These are phyloP conservation scores for Rhyacophila brunnea DNA, from an alignment of 1,140 invertebrate genomes.

Conservation along the genomic window DNA sequence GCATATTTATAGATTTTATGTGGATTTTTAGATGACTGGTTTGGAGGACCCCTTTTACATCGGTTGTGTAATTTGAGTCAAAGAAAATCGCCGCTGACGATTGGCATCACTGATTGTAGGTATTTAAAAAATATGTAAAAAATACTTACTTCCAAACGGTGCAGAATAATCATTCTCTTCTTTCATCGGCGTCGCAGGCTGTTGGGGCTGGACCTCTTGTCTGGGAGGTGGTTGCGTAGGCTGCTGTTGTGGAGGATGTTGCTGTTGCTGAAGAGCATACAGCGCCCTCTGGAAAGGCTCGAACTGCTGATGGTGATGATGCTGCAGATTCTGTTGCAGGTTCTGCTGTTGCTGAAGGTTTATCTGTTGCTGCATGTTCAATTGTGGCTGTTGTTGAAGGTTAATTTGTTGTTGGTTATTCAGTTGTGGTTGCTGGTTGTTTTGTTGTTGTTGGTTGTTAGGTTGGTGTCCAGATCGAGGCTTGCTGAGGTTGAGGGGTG, in stretches of 20 bases:
- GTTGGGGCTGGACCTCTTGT: constrained; percentile 37
- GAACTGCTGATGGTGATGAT: constrained; percentile 2
- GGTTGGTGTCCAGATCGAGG: constrained; percentile 64
- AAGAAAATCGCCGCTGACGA: too few species aligned
- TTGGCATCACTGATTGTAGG: too few species aligned
- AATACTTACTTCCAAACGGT: constrained; percentile 62
- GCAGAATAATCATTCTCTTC: constrained; percentile 62
- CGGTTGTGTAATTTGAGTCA: too few species aligned
- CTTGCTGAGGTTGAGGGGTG: constrained; percentile 85
- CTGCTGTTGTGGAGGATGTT: constrained; percentile 47
- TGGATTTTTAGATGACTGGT: too few species aligned
- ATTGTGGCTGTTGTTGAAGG: constrained; percentile 20
- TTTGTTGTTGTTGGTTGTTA: constrained; percentile 36
- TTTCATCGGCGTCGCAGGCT: constrained; percentile 42
- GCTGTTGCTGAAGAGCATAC: constrained; percentile 55
- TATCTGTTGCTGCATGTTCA: constrained; percentile 21
- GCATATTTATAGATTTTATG: too few species aligned
- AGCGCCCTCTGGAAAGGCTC: constrained; percentile 39
- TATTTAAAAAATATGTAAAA: neutral
- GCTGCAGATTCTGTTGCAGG: neutral
- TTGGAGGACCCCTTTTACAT: too few species aligned
- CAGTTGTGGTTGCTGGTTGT: constrained; percentile 16
- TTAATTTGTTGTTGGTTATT: constrained; percentile 11
- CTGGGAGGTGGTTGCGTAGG: constrained; percentile 43
- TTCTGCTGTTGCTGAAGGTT: constrained; percentile 14